Evolutionary conservation across 1,140 invertebrate genomes (phyloP), one percentile per base, ranked within the genome.

Genomic region (Temnothorax nylanderi): DNA sequence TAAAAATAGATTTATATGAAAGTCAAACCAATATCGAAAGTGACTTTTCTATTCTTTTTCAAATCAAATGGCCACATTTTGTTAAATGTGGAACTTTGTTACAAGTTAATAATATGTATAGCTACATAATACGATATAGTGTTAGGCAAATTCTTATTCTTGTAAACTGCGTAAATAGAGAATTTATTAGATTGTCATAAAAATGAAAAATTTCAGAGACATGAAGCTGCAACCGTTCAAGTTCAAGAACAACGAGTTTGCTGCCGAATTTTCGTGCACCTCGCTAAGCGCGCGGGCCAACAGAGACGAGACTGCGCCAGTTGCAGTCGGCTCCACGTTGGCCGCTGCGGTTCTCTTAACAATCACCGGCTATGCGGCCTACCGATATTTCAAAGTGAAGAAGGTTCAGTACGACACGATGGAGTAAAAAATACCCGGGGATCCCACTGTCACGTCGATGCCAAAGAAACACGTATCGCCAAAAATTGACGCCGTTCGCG

Each of bases 331-430:
- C 6, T 98, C 98, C n/a, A 97, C 98, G 0, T 93, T 99, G 32
- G 98, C 98, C 2, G 96, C 98, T 37, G 97, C 97, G 1, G 97
- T 98, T 8, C 95, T 98, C 0, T 95, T 97, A 11, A 98, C 98
- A 0, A 96, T 99, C 21, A 96, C 97, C 4, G 98, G 98, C 0
- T 99, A 99, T 93, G 98, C 98, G 0, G 97, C 97, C n/a, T 98
- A 97, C 95, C 97, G 98, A 90, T 98, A 98, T 92, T 96, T 98
- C 92, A 98, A 98, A 94, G 96, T 98, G 44, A 98, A 98, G 94
- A 98, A 98, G 93, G 98, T 98, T 6, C 98, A 98, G 92, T 99
- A 99, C 94, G 98, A 98, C 92, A 98, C 98, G 1, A 99, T 99
- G 98, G 98, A 98, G 94, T 99, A 97, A 96, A 47, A 0, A 21